A percentile compares a stretch with the other conserved stretches of the same genome.
These are phyloP conservation scores for Paracanthobrama guichenoti DNA, from an alignment of 2,113 vertebrate species.

Conservation along the genomic window DNA sequence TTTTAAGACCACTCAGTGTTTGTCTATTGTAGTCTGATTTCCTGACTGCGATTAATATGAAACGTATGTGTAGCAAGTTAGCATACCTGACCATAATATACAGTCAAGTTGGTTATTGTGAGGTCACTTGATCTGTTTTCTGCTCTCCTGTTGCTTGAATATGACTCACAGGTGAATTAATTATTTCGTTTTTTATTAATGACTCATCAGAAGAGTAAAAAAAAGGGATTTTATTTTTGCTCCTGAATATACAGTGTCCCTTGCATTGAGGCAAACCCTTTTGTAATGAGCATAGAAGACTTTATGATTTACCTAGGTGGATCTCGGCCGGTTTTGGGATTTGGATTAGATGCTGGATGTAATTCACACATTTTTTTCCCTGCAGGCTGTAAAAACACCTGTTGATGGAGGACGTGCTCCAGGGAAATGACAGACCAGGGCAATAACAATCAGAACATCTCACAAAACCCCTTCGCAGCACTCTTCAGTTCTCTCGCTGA, in stretches of 20 bases:
- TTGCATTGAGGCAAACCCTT: background rate
- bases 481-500: constrained; percentile 95
- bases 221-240: background rate
- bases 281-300: background rate
- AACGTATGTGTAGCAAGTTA: constrained; percentile 25
- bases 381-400: constrained; percentile 59
- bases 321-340: background rate
- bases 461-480: constrained; percentile 94
- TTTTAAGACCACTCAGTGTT: background rate
- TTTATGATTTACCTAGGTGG: background rate
- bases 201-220: background rate
- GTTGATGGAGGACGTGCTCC: constrained; percentile 81
- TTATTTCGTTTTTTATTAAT: background rate
- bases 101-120: constrained; percentile 11
- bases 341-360: background rate
- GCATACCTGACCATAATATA: background rate
- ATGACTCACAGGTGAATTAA: background rate
- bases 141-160: background rate
- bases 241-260: background rate
- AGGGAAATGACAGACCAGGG: constrained; percentile 98
- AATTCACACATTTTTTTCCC: background rate
- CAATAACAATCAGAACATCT: constrained; percentile 97
- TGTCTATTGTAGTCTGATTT: background rate
- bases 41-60: no score
- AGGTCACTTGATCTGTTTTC: background rate